Percentiles rank a stretch among this genome's conserved stretches.
These are phyloP conservation scores for Erythrocercus mccallii DNA, from an alignment of 2,113 vertebrate genomes.

Conservation along the genomic window DNA sequence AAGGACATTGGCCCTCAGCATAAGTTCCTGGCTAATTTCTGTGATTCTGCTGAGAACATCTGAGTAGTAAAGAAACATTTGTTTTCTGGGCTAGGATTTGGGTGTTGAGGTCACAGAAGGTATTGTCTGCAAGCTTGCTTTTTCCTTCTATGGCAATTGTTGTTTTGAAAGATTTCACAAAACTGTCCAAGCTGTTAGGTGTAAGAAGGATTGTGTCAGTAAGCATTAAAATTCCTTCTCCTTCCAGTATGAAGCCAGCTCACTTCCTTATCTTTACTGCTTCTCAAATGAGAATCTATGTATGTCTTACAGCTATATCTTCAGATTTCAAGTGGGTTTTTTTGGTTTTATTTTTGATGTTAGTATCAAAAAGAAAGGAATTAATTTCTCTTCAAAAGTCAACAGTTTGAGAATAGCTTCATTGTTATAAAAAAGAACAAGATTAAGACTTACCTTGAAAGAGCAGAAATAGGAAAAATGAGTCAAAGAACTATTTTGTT, in stretches of 20 bases:
- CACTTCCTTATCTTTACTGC: background rate
- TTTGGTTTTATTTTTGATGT: background rate
- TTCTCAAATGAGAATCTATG: background rate
- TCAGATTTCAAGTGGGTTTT: background rate
- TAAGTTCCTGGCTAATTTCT: background rate
- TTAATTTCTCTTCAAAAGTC: background rate
- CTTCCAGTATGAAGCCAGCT: background rate
- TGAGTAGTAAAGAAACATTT: background rate
- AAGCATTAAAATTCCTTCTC: background rate
- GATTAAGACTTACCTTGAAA: background rate
- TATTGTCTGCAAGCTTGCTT: background rate
- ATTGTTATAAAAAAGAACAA: background rate
- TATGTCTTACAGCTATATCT: background rate
- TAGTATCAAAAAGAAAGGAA: background rate
- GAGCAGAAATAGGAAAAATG: background rate
- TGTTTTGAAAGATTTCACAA: conserved; percentile 13
- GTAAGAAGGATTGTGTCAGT: background rate
- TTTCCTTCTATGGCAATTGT: background rate
- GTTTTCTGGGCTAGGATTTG: background rate
- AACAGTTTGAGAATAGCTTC: background rate
- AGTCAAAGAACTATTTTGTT: background rate
- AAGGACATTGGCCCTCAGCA: background rate
- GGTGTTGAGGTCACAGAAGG: background rate
- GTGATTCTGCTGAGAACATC: background rate
- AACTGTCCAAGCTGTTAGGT: background rate